These are phyloP conservation scores for Chrysodeixis includens DNA, from an alignment of 2,888 invertebrate species.

Conservation along the genomic window DNA sequence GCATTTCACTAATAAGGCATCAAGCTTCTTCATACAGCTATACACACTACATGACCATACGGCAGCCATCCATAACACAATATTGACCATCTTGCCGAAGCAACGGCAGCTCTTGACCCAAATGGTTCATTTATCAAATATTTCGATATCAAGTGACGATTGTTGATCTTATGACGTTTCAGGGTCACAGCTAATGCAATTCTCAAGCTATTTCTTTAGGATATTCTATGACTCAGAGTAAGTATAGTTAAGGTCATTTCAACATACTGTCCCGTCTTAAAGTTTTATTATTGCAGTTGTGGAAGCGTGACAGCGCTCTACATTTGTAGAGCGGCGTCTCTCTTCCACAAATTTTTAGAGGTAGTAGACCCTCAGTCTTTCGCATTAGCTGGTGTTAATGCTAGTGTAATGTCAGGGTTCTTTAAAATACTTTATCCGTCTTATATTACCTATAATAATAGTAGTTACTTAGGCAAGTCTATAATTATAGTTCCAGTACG, in stretches of 20 bases:
- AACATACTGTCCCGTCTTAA: no score
- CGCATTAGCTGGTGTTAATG: neutral
- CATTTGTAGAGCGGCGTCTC: no score
- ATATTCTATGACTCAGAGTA: neutral
- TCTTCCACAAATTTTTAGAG: no score
- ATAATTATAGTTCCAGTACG: neutral
- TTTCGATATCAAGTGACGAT: conserved; percentile 22
- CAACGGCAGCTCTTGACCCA: conserved; percentile 41
- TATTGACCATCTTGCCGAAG: conserved; percentile 32
- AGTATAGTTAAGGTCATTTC: neutral
- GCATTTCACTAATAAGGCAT: neutral
- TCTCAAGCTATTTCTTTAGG: conserved; percentile 3
- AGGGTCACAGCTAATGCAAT: conserved; percentile 34
- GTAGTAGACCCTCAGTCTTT: neutral
- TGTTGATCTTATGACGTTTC: conserved; percentile 22
- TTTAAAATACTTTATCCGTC: neutral
- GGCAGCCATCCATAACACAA: conserved; percentile 30
- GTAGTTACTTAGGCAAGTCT: neutral
- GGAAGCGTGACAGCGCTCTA: no score
- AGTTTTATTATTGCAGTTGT: no score
- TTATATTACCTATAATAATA: neutral
- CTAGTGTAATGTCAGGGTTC: neutral
- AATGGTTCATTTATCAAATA: conserved; percentile 36
- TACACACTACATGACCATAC: conserved; percentile 17
- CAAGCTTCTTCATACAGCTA: conserved; percentile 31